phyloP scores from a whole-genome alignment of 2,113 vertebrate genomes.

The Acrocephalus arundinaceus region DNA sequence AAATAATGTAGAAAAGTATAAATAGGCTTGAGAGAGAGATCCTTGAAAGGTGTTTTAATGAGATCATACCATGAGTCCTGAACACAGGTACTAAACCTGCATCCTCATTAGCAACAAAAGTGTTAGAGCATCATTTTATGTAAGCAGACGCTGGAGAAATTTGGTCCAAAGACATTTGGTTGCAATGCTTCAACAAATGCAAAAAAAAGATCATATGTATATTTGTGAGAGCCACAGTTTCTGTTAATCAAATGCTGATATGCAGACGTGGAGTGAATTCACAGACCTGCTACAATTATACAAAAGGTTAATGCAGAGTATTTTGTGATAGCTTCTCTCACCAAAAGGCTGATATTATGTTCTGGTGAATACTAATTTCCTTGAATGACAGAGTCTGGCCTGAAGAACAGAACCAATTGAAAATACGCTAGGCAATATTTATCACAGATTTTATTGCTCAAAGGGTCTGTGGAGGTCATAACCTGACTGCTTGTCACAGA shows the following conservation, averaged over 20 bases:
- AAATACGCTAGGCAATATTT: not conserved
- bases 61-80: not conserved
- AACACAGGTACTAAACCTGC: not conserved
- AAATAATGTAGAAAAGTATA: not conserved
- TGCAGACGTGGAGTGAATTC: not conserved
- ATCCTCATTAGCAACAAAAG: not conserved
- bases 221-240: not conserved
- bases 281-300: not conserved
- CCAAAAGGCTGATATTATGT: not conserved
- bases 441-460: not conserved
- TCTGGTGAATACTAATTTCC: not conserved
- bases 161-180: not conserved
- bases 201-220: not conserved
- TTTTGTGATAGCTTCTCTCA: not conserved
- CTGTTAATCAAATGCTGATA: not conserved
- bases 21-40: not conserved
- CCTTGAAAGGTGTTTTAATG: not conserved
- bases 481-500: not conserved
- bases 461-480: not conserved
- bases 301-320: not conserved
- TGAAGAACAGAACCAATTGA: not conserved
- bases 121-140: not conserved
- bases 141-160: not conserved
- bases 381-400: not conserved
- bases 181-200: not conserved